Evolutionary conservation across 2,888 invertebrate species (phyloP), one percentile per base, ranked within the genome.

Genomic region (Margaritifera margaritifera): DNA sequence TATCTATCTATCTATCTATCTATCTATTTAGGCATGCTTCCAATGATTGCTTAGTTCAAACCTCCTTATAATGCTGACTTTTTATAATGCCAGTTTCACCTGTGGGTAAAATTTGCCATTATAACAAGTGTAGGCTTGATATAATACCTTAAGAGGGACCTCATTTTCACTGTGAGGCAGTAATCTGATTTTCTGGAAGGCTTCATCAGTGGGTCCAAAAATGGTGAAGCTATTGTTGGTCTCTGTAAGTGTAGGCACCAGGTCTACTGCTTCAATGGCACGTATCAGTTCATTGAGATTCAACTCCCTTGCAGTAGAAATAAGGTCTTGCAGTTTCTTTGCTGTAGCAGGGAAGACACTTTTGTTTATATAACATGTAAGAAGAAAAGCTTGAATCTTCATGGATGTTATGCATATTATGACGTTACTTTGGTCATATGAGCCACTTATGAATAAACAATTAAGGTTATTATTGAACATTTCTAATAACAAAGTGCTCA

Each of bases 211-310:
- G 22, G 86, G 86, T 1, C 80, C 84, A 69, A 86, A 86, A 31
- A 86, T 65, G 0, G 86, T 86, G 64, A 84, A 75, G 72, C 42
- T 42, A 15, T 84, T 84, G 53, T 74, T 75, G 6, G 90, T 90
- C 22, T 91, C 90, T 6, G 62, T 24, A 63, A 93, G 82, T 4
- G 91, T 92, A 11, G 91, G 90, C 25, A 89, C 91, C 76, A 91
- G 90, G 20, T 92, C 90, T 76, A 93, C 90, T 1, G 80, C 81
- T 24, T 78, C 69, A 53, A 82, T 71, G 11, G 84, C 84, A 62
- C 91, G 90, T 56, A 91, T 89, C 85, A 94, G 93, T 86, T 93
- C 92, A 68, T 91, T 91, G 61, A 92, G 91, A 51, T 92, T 92
- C 83, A 93, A 86, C 64, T 92, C 92, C 57, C 91, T 90, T 31